These are phyloP conservation scores for Thereva nobilitata DNA, from an alignment of 2,888 invertebrate genomes.

Conservation along the genomic window DNA sequence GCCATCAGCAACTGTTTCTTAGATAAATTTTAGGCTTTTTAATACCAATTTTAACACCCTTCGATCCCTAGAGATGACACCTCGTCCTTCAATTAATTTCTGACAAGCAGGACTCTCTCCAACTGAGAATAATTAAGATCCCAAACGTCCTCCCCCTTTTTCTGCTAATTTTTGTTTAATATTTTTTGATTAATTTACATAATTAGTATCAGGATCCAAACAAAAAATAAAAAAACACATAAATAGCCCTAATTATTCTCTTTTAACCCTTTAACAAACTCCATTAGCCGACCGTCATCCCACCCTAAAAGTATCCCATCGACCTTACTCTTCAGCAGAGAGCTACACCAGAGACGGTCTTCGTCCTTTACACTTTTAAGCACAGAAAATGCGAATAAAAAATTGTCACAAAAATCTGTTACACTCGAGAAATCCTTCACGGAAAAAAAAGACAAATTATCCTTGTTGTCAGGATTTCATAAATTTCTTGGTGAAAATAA, in stretches of 20 bases:
- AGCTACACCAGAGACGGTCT: no score
- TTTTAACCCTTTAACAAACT: constrained; percentile 18
- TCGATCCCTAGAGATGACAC: no score
- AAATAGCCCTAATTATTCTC: constrained; percentile 32
- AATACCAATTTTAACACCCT: no score
- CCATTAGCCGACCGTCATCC: neutral
- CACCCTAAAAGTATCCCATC: neutral
- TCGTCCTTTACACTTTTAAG: neutral
- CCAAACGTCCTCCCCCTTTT: neutral
- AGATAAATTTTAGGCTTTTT: no score
- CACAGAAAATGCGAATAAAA: constrained; percentile 3
- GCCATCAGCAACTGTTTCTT: no score
- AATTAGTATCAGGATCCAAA: constrained; percentile 26
- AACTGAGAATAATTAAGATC: constrained; percentile 14
- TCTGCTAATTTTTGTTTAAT: constrained; percentile 13
- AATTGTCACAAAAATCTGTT: constrained; percentile 32
- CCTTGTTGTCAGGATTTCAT: constrained; percentile 25
- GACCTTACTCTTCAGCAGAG: no score
- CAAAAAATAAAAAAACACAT: constrained; percentile 6
- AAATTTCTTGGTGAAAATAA: constrained; percentile 27
- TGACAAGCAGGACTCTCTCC: constrained; percentile 1
- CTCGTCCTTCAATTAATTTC: constrained; percentile 2
- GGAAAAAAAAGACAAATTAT: constrained; percentile 32
- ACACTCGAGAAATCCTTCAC: constrained; percentile 14
- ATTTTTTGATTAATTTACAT: constrained; percentile 35